phyloP scores from a whole-genome alignment of 2,888 invertebrate species.

The Aethes cnicana region DNA sequence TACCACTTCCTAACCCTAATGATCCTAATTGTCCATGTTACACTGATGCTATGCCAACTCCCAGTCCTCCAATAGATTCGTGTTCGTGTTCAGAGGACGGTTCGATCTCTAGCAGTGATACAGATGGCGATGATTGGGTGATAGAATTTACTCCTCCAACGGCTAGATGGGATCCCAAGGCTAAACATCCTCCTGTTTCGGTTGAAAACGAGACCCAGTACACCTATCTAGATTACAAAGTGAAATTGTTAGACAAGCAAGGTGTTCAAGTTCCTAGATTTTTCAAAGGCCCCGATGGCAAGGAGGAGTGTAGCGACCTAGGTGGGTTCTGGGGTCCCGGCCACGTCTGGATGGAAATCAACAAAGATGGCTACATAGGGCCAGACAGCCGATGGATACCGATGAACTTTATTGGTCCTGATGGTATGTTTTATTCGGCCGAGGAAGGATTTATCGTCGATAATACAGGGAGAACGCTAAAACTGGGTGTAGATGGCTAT shows the following conservation, averaged over 20 bases:
- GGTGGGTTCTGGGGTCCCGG: conserved; percentile 71
- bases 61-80: conserved; percentile 60
- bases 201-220: conserved; percentile 60
- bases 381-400: conserved; percentile 73
- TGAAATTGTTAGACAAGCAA: conserved; percentile 64
- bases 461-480: conserved; percentile 47
- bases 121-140: conserved; percentile 73
- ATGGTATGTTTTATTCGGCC: conserved; percentile 66
- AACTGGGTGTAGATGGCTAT: conserved; percentile 71
- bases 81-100: conserved; percentile 72
- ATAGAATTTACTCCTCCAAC: conserved; percentile 72
- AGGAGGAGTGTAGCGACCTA: conserved; percentile 69
- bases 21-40: conserved; percentile 68
- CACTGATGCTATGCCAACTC: conserved; percentile 40
- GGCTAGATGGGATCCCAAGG: conserved; percentile 64
- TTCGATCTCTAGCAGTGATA: conserved; percentile 62
- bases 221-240: conserved; percentile 70
- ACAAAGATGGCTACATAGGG: conserved; percentile 73
- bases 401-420: conserved; percentile 68
- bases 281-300: conserved; percentile 72
- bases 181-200: conserved; percentile 57
- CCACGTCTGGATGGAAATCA: conserved; percentile 67
- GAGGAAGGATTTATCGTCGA: conserved; percentile 69
- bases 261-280: conserved; percentile 69
- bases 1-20: conserved; percentile 66